A percentile compares a stretch with the other conserved stretches of the same genome.
These are phyloP conservation scores for Lithophane semibrunnea DNA, from an alignment of 2,888 invertebrate genomes.

Conservation along the genomic window DNA sequence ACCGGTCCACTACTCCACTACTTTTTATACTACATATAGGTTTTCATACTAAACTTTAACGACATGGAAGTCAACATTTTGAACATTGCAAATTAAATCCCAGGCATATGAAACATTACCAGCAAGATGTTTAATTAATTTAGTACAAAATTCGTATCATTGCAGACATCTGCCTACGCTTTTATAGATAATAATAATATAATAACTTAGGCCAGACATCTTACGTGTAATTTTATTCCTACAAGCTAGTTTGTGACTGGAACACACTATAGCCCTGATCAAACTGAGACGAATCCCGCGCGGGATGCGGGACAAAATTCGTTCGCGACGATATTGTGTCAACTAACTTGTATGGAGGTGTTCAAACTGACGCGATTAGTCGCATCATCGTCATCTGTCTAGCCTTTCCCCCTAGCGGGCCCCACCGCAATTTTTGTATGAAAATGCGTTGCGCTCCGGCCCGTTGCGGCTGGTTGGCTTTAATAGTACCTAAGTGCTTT, in stretches of 20 bases:
- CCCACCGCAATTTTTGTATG: background rate
- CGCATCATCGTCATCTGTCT: too few species aligned
- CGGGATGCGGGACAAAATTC: background rate
- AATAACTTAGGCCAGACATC: constrained; percentile 15
- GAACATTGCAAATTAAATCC: background rate
- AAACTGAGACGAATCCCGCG: background rate
- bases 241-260: constrained; percentile 7
- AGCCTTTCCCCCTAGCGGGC: too few species aligned
- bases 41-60: too few species aligned
- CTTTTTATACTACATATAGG: too few species aligned
- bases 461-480: background rate
- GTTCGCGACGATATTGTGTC: background rate
- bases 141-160: background rate
- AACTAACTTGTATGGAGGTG: background rate
- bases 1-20: too few species aligned
- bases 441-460: background rate
- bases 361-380: background rate
- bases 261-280: background rate
- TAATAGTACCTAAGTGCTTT: background rate
- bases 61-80: background rate
- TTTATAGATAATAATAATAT: constrained; percentile 18
- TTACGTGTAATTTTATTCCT: constrained; percentile 29
- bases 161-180: background rate
- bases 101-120: background rate
- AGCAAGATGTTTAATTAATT: background rate